Evolutionary conservation across 2,113 vertebrate genomes (phyloP).

Genomic region (Zootoca vivipara): DNA sequence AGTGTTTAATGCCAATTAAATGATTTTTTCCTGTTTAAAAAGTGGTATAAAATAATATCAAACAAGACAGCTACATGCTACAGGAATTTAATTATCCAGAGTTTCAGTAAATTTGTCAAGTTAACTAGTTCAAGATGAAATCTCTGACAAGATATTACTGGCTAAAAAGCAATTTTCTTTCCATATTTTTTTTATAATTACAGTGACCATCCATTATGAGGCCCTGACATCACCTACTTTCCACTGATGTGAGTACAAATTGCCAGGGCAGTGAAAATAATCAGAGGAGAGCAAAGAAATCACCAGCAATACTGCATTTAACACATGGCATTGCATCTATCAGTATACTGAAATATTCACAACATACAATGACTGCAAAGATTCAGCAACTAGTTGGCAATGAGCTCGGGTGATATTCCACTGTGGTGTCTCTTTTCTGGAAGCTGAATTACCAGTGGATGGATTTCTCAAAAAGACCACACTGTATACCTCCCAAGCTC

Average conservation of each 20-base stretch:
- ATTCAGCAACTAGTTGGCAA: not conserved
- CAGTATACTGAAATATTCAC: not conserved
- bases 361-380: constrained; percentile 13
- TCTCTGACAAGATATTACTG: constrained; percentile 34
- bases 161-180: constrained; percentile 55
- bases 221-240: constrained; percentile 34
- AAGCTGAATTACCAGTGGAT: not conserved
- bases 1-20: constrained; percentile 62
- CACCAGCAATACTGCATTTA: constrained; percentile 19
- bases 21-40: constrained; percentile 30
- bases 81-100: constrained; percentile 57
- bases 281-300: constrained; percentile 13
- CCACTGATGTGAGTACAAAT: constrained; percentile 21
- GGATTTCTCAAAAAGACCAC: not conserved
- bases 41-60: constrained; percentile 61
- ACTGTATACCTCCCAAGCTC: not conserved
- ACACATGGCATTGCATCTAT: not conserved
- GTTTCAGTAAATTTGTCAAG: constrained; percentile 50
- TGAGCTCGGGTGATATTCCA: not conserved
- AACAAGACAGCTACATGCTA: constrained; percentile 52
- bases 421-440: not conserved
- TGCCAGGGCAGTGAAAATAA: constrained; percentile 19
- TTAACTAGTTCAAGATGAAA: constrained; percentile 51
- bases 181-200: constrained; percentile 53
- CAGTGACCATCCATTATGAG: constrained; percentile 39